Conservation (phyloP, 2,113 vertebrate genomes). For the Edolisoma coerulescens region DNA sequence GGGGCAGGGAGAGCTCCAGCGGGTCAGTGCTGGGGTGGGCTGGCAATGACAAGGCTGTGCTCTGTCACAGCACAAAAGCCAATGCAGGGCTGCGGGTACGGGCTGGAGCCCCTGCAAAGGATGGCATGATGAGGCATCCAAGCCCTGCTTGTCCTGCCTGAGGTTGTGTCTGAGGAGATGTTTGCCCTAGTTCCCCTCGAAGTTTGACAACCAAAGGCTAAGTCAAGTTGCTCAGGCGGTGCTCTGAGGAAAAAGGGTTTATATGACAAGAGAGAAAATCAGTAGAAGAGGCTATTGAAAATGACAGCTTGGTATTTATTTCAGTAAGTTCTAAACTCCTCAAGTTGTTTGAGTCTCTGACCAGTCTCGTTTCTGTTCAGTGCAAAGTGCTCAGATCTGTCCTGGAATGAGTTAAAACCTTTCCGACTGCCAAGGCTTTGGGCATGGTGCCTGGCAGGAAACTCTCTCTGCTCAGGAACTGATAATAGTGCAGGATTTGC, state of each 20-base stretch:
- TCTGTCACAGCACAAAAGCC: rapidly evolving
- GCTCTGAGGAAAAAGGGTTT: neutral
- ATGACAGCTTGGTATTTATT: neutral
- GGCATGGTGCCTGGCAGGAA: constrained; percentile 28
- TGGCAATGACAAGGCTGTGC: neutral
- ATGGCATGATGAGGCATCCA: rapidly evolving
- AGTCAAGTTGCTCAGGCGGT: rapidly evolving
- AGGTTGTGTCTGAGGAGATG: neutral
- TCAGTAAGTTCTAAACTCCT: neutral
- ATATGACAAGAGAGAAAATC: neutral
- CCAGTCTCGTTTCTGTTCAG: rapidly evolving
- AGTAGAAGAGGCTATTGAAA: neutral
- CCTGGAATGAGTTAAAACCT: constrained; percentile 27
- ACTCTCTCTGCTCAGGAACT: constrained; percentile 7
- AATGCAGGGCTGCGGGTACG: rapidly evolving
- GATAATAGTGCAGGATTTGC: constrained; percentile 9
- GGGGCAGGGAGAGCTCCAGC: neutral
- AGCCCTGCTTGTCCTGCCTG: neutral
- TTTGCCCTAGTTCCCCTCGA: neutral
- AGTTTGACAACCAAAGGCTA: rapidly evolving
- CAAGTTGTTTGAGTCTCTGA: neutral
- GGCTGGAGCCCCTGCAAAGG: neutral
- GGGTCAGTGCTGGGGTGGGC: neutral
- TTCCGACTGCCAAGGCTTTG: constrained; percentile 8
- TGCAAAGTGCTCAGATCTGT: neutral